Conservation (phyloP, 2,797 vertebrate species). For the Artibeus lituratus region DNA sequence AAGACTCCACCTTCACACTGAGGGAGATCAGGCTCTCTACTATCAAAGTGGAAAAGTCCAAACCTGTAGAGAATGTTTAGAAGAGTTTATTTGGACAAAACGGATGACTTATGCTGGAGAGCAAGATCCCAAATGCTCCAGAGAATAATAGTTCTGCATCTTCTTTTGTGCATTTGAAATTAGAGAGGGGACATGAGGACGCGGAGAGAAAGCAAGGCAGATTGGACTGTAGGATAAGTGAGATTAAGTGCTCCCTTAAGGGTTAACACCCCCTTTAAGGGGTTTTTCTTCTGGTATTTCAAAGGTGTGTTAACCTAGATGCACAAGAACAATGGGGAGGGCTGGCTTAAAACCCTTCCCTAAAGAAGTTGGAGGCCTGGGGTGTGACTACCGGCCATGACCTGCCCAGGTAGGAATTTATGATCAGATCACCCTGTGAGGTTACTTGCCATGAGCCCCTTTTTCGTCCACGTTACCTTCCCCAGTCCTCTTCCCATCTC, state of each 20-base stretch:
- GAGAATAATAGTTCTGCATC: background rate
- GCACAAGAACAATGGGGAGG: background rate
- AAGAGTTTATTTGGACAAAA: background rate
- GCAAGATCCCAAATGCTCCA: background rate
- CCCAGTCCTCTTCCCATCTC: background rate
- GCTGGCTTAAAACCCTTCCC: background rate
- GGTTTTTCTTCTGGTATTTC: background rate
- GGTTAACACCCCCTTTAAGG: background rate
- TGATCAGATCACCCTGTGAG: background rate
- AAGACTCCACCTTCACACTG: background rate
- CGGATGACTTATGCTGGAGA: background rate
- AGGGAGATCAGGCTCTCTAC: background rate
- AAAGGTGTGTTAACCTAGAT: background rate
- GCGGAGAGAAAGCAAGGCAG: background rate
- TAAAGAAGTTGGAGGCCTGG: background rate
- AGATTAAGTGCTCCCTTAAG: background rate
- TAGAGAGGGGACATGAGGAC: background rate
- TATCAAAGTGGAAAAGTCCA: background rate
- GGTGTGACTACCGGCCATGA: background rate
- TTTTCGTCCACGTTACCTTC: background rate
- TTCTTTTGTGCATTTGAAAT: background rate
- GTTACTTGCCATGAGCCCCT: background rate
- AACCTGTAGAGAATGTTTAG: background rate
- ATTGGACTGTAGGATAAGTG: background rate
- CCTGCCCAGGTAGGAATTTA: background rate